A percentile compares a stretch with the other conserved stretches of the same genome.
Conservation (phyloP, 2,888 invertebrate species). For the Galerucella calmariensis region DNA sequence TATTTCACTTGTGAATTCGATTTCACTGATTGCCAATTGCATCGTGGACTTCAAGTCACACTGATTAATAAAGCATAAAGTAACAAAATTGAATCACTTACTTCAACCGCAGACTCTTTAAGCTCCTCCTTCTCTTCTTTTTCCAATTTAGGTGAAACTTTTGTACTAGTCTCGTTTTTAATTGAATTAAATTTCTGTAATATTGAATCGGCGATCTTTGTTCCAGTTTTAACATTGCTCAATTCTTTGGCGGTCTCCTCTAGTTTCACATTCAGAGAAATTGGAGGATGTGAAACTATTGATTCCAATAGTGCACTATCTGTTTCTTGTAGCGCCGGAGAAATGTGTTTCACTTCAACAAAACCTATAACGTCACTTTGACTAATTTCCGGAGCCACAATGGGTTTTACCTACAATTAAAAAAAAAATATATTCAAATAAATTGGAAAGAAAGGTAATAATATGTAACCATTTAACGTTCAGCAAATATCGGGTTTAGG, state of each 20-base stretch:
- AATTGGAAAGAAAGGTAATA: neutral
- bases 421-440: neutral
- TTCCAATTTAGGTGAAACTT: conserved; percentile 52
- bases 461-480: neutral
- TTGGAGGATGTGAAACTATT: conserved; percentile 56
- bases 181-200: conserved; percentile 62
- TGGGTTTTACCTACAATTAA: conserved; percentile 23
- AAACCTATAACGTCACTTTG: conserved; percentile 24
- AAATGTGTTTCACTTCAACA: conserved; percentile 53
- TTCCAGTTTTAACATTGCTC: conserved; percentile 60
- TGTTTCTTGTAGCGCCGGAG: conserved; percentile 63
- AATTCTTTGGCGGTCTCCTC: conserved; percentile 61
- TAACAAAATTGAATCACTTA: conserved; percentile 2
- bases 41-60: too few species aligned
- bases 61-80: neutral
- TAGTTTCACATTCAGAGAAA: conserved; percentile 52
- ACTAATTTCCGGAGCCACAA: neutral
- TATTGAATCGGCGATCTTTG: conserved; percentile 63
- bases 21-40: too few species aligned
- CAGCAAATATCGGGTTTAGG: too few species aligned
- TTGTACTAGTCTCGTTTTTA: conserved; percentile 55
- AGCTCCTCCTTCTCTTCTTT: conserved; percentile 47
- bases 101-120: conserved; percentile 25
- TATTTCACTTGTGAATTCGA: too few species aligned
- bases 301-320: conserved; percentile 61